A percentile compares a stretch with the other conserved stretches of the same genome.
Evolutionary conservation across 2,113 vertebrate genomes (phyloP).

Genomic region (Hyaena hyaena): DNA sequence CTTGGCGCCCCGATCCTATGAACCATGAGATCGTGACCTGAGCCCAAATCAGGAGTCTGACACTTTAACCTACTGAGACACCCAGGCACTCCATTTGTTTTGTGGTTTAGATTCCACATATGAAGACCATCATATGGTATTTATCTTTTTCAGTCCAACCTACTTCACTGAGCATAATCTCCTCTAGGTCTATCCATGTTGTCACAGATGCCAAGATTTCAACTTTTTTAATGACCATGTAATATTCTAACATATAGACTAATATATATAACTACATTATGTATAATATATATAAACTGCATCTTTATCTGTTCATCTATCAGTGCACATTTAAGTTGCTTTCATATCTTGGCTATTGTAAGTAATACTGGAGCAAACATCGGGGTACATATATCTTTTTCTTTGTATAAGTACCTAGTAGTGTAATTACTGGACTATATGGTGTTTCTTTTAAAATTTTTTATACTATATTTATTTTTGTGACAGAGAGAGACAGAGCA

Average conservation of each 20-base stretch:
- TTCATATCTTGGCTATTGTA: background rate
- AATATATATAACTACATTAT: no score
- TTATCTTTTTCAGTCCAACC: background rate
- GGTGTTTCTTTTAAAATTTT: background rate
- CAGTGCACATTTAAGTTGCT: background rate
- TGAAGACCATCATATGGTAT: background rate
- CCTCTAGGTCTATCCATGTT: background rate
- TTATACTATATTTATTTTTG: background rate
- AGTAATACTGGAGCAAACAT: background rate
- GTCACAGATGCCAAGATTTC: background rate
- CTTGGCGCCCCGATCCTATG: no score
- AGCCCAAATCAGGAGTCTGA: no score
- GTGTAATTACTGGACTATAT: background rate
- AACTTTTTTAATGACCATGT: background rate
- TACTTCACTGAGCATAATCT: background rate
- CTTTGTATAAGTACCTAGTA: background rate
- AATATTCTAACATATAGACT: background rate
- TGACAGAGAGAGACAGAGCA: no score
- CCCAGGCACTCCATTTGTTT: no score
- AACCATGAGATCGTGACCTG: no score
- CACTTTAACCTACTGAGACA: no score
- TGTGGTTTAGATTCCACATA: background rate
- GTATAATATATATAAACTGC: background rate
- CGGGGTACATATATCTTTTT: background rate
- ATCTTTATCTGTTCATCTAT: background rate